Percentiles rank a stretch among this genome's conserved stretches.
These are phyloP conservation scores for Anser brachyrhynchus DNA, from an alignment of 2,113 vertebrate species.

Conservation along the genomic window DNA sequence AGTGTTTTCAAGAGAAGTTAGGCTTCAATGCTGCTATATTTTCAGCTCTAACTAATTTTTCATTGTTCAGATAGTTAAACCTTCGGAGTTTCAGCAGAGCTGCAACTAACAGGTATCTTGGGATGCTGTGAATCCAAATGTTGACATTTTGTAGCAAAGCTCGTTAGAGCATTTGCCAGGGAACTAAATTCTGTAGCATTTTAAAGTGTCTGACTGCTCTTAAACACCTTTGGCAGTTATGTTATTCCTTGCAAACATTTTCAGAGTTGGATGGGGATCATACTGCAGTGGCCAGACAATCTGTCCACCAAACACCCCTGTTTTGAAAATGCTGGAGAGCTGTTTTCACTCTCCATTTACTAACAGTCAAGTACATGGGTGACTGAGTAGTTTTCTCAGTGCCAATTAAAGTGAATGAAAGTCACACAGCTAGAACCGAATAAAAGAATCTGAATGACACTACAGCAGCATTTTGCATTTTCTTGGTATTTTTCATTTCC, in stretches of 20 bases:
- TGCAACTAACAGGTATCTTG: slow-evolving; percentile 56
- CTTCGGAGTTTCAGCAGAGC: slow-evolving; percentile 37
- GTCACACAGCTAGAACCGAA: not conserved
- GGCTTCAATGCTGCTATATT: slow-evolving; percentile 11
- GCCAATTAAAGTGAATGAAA: not conserved
- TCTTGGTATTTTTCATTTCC: not conserved
- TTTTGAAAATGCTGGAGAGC: not conserved
- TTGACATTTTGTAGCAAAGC: slow-evolving; percentile 50
- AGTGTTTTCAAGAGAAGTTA: slow-evolving; percentile 23
- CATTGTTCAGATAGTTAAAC: slow-evolving; percentile 63
- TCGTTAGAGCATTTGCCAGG: slow-evolving; percentile 31
- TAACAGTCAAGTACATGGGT: not conserved
- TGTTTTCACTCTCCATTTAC: slow-evolving; percentile 28
- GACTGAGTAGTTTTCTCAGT: not conserved
- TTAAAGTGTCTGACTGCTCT: slow-evolving; percentile 36
- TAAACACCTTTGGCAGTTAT: slow-evolving; percentile 44
- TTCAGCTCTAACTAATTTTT: slow-evolving; percentile 59
- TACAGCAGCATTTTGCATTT: not conserved
- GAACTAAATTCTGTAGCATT: slow-evolving; percentile 17
- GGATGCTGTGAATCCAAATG: slow-evolving; percentile 42
- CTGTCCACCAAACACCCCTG: slow-evolving; percentile 2
- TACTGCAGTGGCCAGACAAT: slow-evolving; percentile 1
- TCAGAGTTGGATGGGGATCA: slow-evolving; percentile 12
- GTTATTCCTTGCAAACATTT: slow-evolving; percentile 42
- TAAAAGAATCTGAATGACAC: not conserved